phyloP scores from a whole-genome alignment of 23 tunicate species.

The Botrylloides violaceus region DNA sequence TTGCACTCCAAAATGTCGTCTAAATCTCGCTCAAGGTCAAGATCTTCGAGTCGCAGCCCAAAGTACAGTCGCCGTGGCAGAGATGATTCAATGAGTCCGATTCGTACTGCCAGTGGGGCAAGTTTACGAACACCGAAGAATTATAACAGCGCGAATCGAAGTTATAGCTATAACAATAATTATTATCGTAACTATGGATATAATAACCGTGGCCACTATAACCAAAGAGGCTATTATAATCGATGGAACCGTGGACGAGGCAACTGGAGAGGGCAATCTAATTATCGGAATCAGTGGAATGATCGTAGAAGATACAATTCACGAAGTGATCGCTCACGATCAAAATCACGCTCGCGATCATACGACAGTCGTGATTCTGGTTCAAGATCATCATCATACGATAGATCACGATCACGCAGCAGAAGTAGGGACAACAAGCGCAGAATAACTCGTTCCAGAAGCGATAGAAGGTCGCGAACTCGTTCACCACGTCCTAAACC shows the following conservation, averaged over 20 bases:
- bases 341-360: slow-evolving; percentile 21
- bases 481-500: background rate
- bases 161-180: background rate
- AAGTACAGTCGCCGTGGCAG: slow-evolving; percentile 3
- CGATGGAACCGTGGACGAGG: slow-evolving; percentile 63
- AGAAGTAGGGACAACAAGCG: background rate
- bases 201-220: slow-evolving; percentile 4
- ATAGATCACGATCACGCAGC: background rate
- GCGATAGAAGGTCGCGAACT: background rate
- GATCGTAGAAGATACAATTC: slow-evolving; percentile 28
- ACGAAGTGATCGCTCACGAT: slow-evolving; percentile 26
- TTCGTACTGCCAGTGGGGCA: slow-evolving; percentile 84
- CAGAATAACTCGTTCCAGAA: background rate
- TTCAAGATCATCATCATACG: background rate
- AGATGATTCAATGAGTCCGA: slow-evolving; percentile 65
- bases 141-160: slow-evolving; percentile 44
- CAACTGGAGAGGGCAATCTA: slow-evolving; percentile 23
- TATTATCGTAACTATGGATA: background rate
- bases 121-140: slow-evolving; percentile 54
- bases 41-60: slow-evolving; percentile 21
- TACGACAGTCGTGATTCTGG: slow-evolving; percentile 6
- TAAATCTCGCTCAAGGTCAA: slow-evolving; percentile 10
- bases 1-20: slow-evolving; percentile 5
- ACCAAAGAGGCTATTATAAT: slow-evolving; percentile 17
- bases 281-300: slow-evolving; percentile 28